Evolutionary conservation across 1,140 invertebrate species (phyloP), one percentile per base, ranked within the genome.

Genomic region (Anagrus nilaparvatae): DNA sequence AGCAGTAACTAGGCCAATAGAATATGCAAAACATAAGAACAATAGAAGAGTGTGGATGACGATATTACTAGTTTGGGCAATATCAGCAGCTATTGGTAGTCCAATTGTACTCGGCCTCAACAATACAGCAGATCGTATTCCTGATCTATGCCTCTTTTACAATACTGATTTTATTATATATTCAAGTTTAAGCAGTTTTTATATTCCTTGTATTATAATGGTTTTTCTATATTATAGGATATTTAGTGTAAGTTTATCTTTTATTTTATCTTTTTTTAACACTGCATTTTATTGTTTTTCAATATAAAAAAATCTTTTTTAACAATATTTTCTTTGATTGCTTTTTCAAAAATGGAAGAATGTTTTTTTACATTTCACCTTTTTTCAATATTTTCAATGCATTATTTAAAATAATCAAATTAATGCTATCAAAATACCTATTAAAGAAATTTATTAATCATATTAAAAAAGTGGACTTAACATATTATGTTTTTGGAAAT

Each of bases 131-230:
- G 73, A 86, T 61, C 70, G 85, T 39, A 69, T 78, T 53, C 76
- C 77, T 32, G 78, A 85, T 58, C 76, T 84, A 48, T 98, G 95
- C 70, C 73, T 89, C 40, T 99, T 99, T 74, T 96, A 97, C 72
- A 98, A 97, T 71, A 84, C 87, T 33, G 87, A 97, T 70, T 99
- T 99, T 65, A 90, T 99, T 56, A 86, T 99, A 50, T 95, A 93
- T 66, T 98, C 93, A 9, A 98, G 94, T 30, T 76, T 99, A 53
- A 89, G 86, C 39, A 98, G 95, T 49, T 99, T 99, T 78, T 99
- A 97, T 67, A 97, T 99, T 59, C 96, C 96, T 5, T 98, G 94
- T 67, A 82, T 97, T 55, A 91, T 97, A 56, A 98, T 99, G 93
- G 87, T 98, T 59, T 91, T 93, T 66, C 80, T 99, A 20, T 99